Evolutionary conservation across 2,797 vertebrate genomes (phyloP), one percentile per base, ranked within the genome.

Genomic region (Falco naumanni): DNA sequence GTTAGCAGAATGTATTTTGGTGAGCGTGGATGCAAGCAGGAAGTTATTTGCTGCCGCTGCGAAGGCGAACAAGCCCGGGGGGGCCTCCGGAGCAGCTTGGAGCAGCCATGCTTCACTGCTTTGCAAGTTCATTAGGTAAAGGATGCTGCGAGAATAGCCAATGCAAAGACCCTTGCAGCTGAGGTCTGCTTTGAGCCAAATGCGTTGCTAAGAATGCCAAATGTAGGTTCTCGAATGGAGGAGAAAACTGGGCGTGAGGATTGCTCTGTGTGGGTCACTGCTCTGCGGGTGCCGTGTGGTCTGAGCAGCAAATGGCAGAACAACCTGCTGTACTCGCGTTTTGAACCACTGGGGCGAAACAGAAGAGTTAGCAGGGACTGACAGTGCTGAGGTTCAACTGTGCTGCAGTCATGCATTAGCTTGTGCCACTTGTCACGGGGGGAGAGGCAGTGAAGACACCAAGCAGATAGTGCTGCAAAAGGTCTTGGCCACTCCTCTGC

Each of bases 121-220:
- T 51, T 20, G 50, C 26, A 22, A 80, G 69, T 56, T 95, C 79
- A 15, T 43, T 77, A 64, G 70, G 85, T 78, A 87, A 76, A 72
- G 80, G 84, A 87, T 85, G 77, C 81, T 95, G 82, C 5, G 22
- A 92, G 85, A 95, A 60, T 20, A 84, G 84, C 80, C 94, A 39
- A 6, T 70, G 68, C 50, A 54, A 84, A 82, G 83, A 61, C 60
- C 63, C 88, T 78, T 71, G 89, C 93, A 96, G 94, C 92, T 94
- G 93, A 83, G 68, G 15, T 84, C 89, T 95, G 86, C 91, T 84
- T 16, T 56, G 57, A 93, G 87, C 66, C 87, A 95, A 81, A 69
- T 72, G 76, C 79, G 45, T 45, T 57, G 77, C 88, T 66, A 76
- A 50, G 45, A 65, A 78, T 16, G 66, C 80, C 92, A 76, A 95